Evolutionary conservation across 2,888 invertebrate species (phyloP).

Genomic region (Volucella zonaria): DNA sequence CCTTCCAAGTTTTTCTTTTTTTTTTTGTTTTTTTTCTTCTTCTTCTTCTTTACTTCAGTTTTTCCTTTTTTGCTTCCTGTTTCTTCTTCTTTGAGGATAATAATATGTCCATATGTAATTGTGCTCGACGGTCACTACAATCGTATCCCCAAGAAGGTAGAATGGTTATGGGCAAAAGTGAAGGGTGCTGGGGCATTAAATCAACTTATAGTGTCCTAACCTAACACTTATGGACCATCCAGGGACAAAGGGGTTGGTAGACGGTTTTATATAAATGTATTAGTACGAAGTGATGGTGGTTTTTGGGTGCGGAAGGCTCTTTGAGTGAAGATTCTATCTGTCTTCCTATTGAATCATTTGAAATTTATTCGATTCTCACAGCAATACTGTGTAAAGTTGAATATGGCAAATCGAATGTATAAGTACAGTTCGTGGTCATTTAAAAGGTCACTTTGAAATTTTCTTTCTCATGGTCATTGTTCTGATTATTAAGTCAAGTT

Average conservation of each 20-base stretch:
- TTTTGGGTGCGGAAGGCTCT: constrained; percentile 35
- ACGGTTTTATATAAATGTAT: constrained; percentile 37
- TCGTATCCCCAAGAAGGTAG: constrained; percentile 15
- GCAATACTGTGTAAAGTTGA: constrained; percentile 59
- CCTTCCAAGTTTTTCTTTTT: constrained; percentile 13
- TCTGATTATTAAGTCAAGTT: too few relatives aligned
- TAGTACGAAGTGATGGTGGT: constrained; percentile 10
- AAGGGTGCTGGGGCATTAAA: constrained; percentile 69
- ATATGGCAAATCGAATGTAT: constrained; percentile 37
- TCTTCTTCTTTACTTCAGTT: not conserved
- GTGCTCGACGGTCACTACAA: constrained; percentile 69
- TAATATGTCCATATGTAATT: constrained; percentile 73
- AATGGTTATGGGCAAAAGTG: not conserved
- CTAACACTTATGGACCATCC: constrained; percentile 72
- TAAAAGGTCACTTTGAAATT: not conserved
- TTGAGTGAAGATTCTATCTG: constrained; percentile 59
- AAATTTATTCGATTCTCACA: constrained; percentile 59
- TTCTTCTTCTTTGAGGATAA: constrained; percentile 51
- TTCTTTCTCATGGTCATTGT: not conserved
- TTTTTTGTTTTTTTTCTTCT: constrained; percentile 12
- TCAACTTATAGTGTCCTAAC: constrained; percentile 73
- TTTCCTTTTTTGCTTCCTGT: constrained; percentile 24
- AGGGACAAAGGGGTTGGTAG: constrained; percentile 23
- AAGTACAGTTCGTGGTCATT: constrained; percentile 16
- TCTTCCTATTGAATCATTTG: constrained; percentile 72